Base-by-base conservation (phyloP, 2,797 vertebrate genomes). In the Pogoniulus pusillus region DNA sequence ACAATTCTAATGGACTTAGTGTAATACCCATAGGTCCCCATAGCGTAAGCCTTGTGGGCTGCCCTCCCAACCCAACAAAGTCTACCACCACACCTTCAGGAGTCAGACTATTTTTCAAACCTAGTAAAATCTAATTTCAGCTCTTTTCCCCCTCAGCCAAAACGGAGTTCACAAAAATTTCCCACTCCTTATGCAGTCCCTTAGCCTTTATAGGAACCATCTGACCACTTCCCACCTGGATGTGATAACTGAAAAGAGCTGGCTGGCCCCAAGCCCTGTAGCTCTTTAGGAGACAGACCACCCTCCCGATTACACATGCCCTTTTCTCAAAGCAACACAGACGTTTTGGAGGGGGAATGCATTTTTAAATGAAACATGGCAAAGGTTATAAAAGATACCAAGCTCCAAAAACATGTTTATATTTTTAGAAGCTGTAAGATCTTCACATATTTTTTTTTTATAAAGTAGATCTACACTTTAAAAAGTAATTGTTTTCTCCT, bases 171-270 rank as follows among this genome's bases (percentile, higher is more conserved):
- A 70, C 27, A 89, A 17, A 81, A 90, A 59, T 49, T 30, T 73
- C 73, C 66, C 51, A 72, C 27, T 82, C 20, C 29, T 27, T 16
- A 10, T 37, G 17, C n/a, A 71, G 24, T 72, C 70, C 19, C 43
- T 87, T 51, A 76, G 73, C 70, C 66, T 83, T 53, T 73, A 20
- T 73, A 75, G 70, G 73, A 93, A 76, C 70, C 76, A 84, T 75
- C 85, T 79, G 83, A 93, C 53, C 54, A 43, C 57, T 87, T 94
- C 82, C 91, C 80, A 91, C 91, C 85, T 95, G 92, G 85, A 78
- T 49, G 22, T 81, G 85, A 32, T 93, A 83, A 91, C 60, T 87
- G 85, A 37, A 92, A 73, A 78, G 72, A 85, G 73, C 78, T 91
- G 82, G 12, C 70, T 91, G 92, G 85, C 87, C 80, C 39, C 49